Percentiles rank a stretch among this genome's conserved stretches.
phyloP scores from a whole-genome alignment of 2,888 invertebrate species.

The Troides aeacus region DNA sequence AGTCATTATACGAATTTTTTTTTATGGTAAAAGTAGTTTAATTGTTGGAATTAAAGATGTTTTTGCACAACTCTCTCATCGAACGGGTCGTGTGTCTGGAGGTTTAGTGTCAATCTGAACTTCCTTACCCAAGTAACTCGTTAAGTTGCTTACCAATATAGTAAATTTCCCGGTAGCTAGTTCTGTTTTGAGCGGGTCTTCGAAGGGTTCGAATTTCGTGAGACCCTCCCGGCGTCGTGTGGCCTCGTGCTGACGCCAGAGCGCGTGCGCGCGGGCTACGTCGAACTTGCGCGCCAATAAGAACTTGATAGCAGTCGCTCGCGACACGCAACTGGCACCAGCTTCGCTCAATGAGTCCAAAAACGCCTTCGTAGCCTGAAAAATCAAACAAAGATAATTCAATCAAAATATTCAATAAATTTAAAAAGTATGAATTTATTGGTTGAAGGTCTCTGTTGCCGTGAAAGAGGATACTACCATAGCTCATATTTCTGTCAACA shows the following conservation, averaged over 20 bases:
- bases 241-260: slow-evolving; percentile 96
- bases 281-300: slow-evolving; percentile 97
- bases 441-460: too few relatives aligned
- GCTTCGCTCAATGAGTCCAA: slow-evolving; percentile 86
- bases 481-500: too few relatives aligned
- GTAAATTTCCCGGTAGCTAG: slow-evolving; percentile 97
- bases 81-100: too few relatives aligned
- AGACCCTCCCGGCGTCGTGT: slow-evolving; percentile 93
- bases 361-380: slow-evolving; percentile 90
- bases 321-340: slow-evolving; percentile 81
- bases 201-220: slow-evolving; percentile 88
- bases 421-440: not conserved
- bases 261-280: slow-evolving; percentile 90
- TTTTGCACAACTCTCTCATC: too few relatives aligned
- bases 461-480: not conserved
- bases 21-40: too few relatives aligned
- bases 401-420: not conserved
- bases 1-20: too few relatives aligned
- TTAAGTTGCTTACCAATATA: slow-evolving; percentile 85
- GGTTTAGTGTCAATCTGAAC: too few relatives aligned
- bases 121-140: not conserved
- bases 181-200: slow-evolving; percentile 91
- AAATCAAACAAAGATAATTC: slow-evolving; percentile 35
- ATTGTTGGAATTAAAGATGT: too few relatives aligned
- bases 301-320: slow-evolving; percentile 95